phyloP scores from a whole-genome alignment of 2,888 invertebrate genomes.

The Antheraea yamamai region DNA sequence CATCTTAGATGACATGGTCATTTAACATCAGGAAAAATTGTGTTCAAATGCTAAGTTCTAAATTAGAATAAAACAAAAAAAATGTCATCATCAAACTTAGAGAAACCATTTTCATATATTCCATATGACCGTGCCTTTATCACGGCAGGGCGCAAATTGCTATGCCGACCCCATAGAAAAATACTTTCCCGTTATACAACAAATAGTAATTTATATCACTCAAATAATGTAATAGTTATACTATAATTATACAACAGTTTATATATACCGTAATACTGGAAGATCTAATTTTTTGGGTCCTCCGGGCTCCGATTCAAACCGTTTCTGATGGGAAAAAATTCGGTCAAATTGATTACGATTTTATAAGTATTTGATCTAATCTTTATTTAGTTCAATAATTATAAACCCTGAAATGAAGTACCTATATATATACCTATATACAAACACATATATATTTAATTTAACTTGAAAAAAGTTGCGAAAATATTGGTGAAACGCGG shows the following conservation, averaged over 20 bases:
- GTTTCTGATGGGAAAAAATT: no score
- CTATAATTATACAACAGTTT: neutral
- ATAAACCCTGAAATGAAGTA: no score
- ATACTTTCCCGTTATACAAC: slow-evolving; percentile 26
- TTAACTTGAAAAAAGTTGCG: no score
- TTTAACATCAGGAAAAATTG: neutral
- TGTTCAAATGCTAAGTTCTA: neutral
- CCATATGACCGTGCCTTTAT: slow-evolving; percentile 48
- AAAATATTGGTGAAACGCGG: no score
- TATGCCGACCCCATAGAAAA: slow-evolving; percentile 41
- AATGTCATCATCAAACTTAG: neutral
- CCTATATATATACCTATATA: no score
- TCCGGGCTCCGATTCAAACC: no score
- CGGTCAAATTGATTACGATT: no score
- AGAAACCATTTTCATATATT: neutral
- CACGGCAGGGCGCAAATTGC: slow-evolving; percentile 72
- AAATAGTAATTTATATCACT: slow-evolving; percentile 21
- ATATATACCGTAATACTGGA: neutral
- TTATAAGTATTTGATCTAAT: no score
- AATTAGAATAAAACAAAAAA: neutral
- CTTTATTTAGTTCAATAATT: no score
- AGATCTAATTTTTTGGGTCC: no score
- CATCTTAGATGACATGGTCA: neutral
- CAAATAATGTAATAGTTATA: slow-evolving; percentile 16
- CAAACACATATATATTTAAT: no score